These are phyloP conservation scores for Axea sp. DNA, from an alignment of 2,888 invertebrate genomes.

Conservation along the genomic window DNA sequence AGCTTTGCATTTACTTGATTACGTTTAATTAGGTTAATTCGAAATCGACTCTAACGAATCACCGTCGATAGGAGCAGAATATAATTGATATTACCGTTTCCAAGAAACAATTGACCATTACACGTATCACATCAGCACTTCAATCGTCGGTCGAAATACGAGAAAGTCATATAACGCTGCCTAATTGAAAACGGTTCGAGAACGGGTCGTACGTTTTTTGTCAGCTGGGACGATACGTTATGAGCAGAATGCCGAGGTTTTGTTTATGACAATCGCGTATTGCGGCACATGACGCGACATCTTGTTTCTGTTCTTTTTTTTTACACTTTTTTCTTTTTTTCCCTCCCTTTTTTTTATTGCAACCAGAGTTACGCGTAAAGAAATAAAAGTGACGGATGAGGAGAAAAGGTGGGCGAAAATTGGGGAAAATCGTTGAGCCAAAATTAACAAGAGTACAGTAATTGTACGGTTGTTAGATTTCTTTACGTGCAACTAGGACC, in stretches of 20 bases:
- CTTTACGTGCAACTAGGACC: constrained; percentile 8
- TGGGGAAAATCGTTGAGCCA: too few species aligned
- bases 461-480: constrained; percentile 7
- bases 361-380: too few species aligned
- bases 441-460: too few species aligned
- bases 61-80: constrained; percentile 1
- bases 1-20: constrained; percentile 30
- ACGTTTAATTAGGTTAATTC: constrained; percentile 15
- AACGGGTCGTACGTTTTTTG: constrained; percentile 10
- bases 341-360: too few species aligned
- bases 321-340: not conserved
- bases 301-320: not conserved
- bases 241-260: constrained; percentile 43
- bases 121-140: constrained; percentile 30
- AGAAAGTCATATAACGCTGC: constrained; percentile 63
- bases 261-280: too few species aligned
- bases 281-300: too few species aligned
- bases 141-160: constrained; percentile 6
- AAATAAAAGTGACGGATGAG: too few species aligned
- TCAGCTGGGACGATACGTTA: constrained; percentile 33
- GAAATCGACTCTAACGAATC: constrained; percentile 11
- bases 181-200: constrained; percentile 60
- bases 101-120: constrained; percentile 18
- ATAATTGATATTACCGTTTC: not conserved
- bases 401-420: too few species aligned